phyloP scores from a whole-genome alignment of 2,888 invertebrate species.

The Diarsia rubi region DNA sequence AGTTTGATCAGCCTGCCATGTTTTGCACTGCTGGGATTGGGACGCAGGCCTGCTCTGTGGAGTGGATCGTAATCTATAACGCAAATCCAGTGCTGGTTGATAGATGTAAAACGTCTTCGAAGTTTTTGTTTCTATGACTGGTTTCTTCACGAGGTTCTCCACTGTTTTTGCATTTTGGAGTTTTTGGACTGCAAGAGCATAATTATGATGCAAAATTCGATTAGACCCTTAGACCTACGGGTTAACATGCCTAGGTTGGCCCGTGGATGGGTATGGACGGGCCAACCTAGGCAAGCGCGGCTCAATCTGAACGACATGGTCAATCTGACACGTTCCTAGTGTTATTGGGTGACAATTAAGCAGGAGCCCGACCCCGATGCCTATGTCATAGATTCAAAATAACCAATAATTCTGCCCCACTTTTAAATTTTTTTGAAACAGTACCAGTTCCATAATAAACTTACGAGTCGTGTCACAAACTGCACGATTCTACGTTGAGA shows the following conservation, averaged over 20 bases:
- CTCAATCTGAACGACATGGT: no score
- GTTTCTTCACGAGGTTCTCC: background rate
- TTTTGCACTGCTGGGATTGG: background rate
- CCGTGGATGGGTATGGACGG: no score
- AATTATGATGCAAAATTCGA: no score
- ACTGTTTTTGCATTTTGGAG: background rate
- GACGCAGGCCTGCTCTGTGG: background rate
- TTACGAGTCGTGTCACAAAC: background rate
- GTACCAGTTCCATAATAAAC: background rate
- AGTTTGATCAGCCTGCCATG: background rate
- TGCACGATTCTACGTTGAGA: background rate
- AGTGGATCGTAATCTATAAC: background rate
- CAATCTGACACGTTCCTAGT: no score
- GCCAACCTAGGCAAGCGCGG: no score
- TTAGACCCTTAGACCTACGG: background rate
- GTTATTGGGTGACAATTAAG: background rate
- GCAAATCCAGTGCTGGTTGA: background rate
- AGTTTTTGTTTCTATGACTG: background rate
- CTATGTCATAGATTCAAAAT: background rate
- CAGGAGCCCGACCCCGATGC: background rate
- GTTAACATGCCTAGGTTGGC: no score
- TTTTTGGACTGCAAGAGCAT: no score
- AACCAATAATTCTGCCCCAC: background rate
- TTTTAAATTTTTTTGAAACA: background rate
- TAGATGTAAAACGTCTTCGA: background rate